Base-by-base conservation (phyloP, 2,797 vertebrate genomes). In the Varecia variegata region DNA sequence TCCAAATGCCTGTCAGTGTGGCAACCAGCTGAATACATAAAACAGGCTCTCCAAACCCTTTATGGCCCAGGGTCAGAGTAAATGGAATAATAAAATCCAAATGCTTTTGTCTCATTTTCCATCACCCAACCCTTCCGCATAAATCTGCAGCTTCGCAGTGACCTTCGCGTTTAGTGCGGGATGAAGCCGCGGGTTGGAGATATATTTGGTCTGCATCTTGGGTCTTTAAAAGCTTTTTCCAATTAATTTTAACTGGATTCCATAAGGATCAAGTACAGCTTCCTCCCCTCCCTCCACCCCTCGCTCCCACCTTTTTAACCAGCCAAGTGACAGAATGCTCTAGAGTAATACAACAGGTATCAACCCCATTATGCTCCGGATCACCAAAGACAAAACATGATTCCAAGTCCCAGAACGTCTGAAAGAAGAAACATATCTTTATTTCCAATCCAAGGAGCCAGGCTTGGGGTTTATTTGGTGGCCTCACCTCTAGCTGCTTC, bases 21-120 rank as follows among this genome's bases (percentile, higher is more conserved):
- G 98, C 99, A 99, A 99, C 99, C 99, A 99, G 99, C 99, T 99
- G 99, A 99, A 99, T 99, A 99, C 99, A 99, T 99, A 99, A 99
- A 99, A 99, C 99, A 99, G 99, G 98, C 99, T 99, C 99, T 99
- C 99, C 99, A 99, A 99, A 99, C 99, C 99, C 99, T 99, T 99
- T 99, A 99, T 99, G 99, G 99, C 99, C 99, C 99, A 98, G 98
- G 99, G 99, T 99, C 99, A 99, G 99, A 99, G 99, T 99, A 99
- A 99, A 99, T 99, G 99, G 99, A 99, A 99, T 99, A 99, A 99
- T 99, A 99, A 99, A 99, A 99, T 99, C 99, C 99, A 99, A 99
- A 99, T 99, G 99, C 99, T 99, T 99, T 99, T 99, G 99, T 99
- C 99, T 99, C 99, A 99, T 99, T 99, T 99, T 99, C 99, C 99